Evolutionary conservation across 2,113 vertebrate genomes (phyloP).

Genomic region (Podocnemis expansa): DNA sequence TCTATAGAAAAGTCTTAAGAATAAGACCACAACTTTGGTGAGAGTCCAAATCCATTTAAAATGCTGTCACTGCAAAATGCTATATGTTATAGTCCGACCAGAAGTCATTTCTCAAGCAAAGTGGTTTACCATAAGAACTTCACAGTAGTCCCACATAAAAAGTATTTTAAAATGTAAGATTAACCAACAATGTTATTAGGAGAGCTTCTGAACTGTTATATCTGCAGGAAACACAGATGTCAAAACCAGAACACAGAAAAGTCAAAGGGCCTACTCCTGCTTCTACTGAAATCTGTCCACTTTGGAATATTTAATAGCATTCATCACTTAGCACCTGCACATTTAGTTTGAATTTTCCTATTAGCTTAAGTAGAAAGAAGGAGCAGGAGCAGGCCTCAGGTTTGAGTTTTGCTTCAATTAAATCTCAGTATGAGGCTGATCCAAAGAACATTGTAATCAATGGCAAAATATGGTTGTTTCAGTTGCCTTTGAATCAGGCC

Average conservation of each 20-base stretch:
- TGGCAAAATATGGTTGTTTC: neutral
- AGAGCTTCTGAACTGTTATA: neutral
- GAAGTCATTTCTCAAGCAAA: conserved; percentile 32
- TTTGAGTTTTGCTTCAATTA: neutral
- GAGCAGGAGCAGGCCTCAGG: neutral
- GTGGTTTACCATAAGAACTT: conserved; percentile 16
- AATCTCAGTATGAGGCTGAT: neutral
- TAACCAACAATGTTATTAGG: neutral
- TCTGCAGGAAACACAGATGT: neutral
- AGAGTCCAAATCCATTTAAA: conserved; percentile 6
- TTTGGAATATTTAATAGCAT: neutral
- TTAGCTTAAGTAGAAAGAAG: neutral
- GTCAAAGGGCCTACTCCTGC: neutral
- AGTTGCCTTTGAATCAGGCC: accelerated
- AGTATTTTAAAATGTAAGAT: conserved; percentile 13
- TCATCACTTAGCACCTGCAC: neutral
- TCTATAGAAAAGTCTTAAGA: conserved; percentile 22
- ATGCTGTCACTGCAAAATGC: neutral
- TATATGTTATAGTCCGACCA: neutral
- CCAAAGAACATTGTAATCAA: neutral
- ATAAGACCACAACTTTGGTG: neutral
- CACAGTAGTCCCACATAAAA: neutral
- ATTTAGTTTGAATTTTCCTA: neutral
- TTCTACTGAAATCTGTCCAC: neutral
- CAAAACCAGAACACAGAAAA: neutral